These are phyloP conservation scores for Sebastolobus altivelis DNA, from an alignment of 2,797 vertebrate species.

Conservation along the genomic window DNA sequence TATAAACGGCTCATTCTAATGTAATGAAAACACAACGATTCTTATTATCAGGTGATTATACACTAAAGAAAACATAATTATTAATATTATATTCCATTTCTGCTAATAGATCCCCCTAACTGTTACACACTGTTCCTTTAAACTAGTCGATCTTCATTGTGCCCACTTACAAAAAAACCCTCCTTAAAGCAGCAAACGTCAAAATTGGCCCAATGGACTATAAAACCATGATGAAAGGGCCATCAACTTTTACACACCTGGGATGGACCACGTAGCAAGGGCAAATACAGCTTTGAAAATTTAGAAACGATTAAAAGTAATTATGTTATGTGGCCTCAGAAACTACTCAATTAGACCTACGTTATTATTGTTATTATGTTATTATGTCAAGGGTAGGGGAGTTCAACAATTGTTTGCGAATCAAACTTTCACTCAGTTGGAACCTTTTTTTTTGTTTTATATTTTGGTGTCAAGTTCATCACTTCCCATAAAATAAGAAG, in stretches of 20 bases:
- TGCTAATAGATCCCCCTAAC: no score
- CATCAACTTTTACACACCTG: neutral
- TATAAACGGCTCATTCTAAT: no score
- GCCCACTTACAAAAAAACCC: neutral
- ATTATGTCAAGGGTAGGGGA: neutral
- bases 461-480: slow-evolving; percentile 29
- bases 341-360: neutral
- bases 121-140: no score
- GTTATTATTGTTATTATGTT: neutral
- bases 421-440: slow-evolving; percentile 17
- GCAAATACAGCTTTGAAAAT: neutral
- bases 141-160: neutral
- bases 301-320: neutral
- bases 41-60: no score
- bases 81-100: no score
- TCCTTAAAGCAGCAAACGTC: neutral
- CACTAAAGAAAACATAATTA: no score
- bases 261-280: neutral
- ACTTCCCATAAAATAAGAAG: slow-evolving; percentile 46
- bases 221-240: neutral
- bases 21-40: no score
- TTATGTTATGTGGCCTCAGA: neutral
- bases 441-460: slow-evolving; percentile 19
- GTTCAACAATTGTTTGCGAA: neutral
- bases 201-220: neutral